Evolutionary conservation across 2,888 invertebrate genomes (phyloP), one percentile per base, ranked within the genome.

Genomic region (Coremacera marginata): DNA sequence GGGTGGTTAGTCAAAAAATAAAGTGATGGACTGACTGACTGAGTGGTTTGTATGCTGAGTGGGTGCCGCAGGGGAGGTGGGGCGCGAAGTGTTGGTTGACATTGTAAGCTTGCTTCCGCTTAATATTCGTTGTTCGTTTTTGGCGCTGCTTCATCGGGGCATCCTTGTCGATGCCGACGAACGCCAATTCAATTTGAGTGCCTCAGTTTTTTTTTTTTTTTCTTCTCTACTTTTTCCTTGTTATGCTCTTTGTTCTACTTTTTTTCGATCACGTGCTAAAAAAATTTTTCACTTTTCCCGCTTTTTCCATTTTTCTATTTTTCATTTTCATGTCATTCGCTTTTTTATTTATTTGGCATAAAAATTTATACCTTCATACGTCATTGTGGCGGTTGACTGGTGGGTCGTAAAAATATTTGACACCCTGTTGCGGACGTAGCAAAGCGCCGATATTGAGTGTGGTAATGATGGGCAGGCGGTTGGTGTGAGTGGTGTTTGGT

Each of bases 71-170:
- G 52, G 0, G 52, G 16, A 14, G 72, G 49, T 31, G 31, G n/a
- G 14, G n/a, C 34, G 7, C 31, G 37, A 65, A 27, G 73, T 34
- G 74, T 71, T 11, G 49, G 27, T 73, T 73, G 73, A 73, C 73
- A 65, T 73, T 34, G 73, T 51, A 51, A 63, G 44, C 51, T 25
- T 19, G 63, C 73, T 73, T 71, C 71, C 71, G 71, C 25, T 71
- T 60, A 71, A 71, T 63, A 31, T 31, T 67, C 72, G 72, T 51
- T 37, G 44, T 22, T 62, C 62, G 57, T 49, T 84, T 80, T 51
- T 31, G 49, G 22, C 70, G 16, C 63, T 16, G 63, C 52, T 14
- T 60, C 22, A 51, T 31, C 11, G 52, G 22, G 19, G 14, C 34
- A 22, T 27, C 49, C 63, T 11, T 60, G n/a, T 57, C 71, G 76